Evolutionary conservation across 1,140 invertebrate species (phyloP), one percentile per base, ranked within the genome.

Genomic region (Grapholita molesta): DNA sequence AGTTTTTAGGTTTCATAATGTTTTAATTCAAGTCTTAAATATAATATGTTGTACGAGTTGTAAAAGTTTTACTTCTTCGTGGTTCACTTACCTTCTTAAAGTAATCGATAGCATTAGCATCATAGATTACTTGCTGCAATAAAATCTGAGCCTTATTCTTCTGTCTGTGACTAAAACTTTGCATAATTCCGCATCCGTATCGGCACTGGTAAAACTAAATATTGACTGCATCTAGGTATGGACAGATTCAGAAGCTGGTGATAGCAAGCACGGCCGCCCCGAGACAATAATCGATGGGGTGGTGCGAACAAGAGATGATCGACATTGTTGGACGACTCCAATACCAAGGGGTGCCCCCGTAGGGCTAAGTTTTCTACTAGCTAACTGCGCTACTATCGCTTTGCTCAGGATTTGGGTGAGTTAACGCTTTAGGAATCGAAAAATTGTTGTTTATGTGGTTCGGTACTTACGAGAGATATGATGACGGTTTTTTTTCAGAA

Each of bases 371-470:
- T 23, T 96, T 8, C 87, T 93, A 48, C 94, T 97, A 83, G 82
- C 92, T 12, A 87, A 93, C 68, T 79, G 84, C 38, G 90, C 93
- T 67, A 93, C 92, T 38, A 77, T 97, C 15, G 95, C 96, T 21
- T 88, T 97, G 81, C 93, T 97, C 64, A 93, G 96, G 83, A 95
- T 97, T 78, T 97, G 96, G 96, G 96, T 96, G 91, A 84, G 90
- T 82, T n/a, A 6, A 64, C 65, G 8, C 1, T 70, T 30, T 23
- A 53, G 6, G n/a, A n/a, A n/a, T n/a, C n/a, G n/a, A n/a, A n/a
- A n/a, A n/a, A n/a, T n/a, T n/a, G n/a, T n/a, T n/a, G n/a, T n/a
- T n/a, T n/a, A n/a, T n/a, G n/a, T n/a, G n/a, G n/a, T 28, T 69
- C 0, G 2, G 6, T 7, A 21, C 8, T 30, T 25, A 35, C 18